Evolutionary conservation across 2,888 invertebrate genomes (phyloP), one percentile per base, ranked within the genome.

Genomic region (Euspilapteryx auroguttella): DNA sequence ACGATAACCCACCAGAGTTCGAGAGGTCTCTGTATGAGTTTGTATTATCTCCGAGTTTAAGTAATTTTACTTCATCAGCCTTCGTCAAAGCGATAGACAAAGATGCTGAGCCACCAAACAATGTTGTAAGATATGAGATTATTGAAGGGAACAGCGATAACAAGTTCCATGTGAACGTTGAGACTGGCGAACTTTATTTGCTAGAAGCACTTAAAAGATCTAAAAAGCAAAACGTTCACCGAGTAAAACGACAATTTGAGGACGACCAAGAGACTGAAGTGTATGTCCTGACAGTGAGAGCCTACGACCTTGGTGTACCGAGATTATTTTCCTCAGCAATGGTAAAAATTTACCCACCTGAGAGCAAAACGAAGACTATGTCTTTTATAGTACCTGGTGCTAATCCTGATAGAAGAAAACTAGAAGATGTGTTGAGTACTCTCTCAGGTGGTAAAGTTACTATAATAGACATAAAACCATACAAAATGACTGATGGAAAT

Each of bases 1-100:
- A 95, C 58, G 94, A 95, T 65, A 86, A 94, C 65, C 79, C 83
- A 30, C 96, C 96, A 21, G 71, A 81, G 34, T 97, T 96, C 53
- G 87, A 88, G 38, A 85, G 84, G 50, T 71, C 81, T 26, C 66
- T 83, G 8, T 94, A 93, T 50, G 89, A 89, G 51, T 92, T 90
- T 42, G 86, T 89, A 38, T 59, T 94, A 33, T 84, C 87, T 25
- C 76, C 85, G 5, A 86, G 86, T 49, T 66, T 86, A 38, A 81
- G 78, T 36, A 83, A 86, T 43, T 90, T 93, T 45, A 89, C 89
- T 3, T 80, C 83, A 25, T 79, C 85, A 28, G 87, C 89, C n/a
- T 77, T 86, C 42, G 81, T 93, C 30, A 89, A 86, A 73, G 95
- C 95, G 27, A 77, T 79, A 34, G 94, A 94, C 57, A 83, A 80